Evolutionary conservation across 2,797 vertebrate genomes (phyloP), one percentile per base, ranked within the genome.

Genomic region (Liasis olivaceus): DNA sequence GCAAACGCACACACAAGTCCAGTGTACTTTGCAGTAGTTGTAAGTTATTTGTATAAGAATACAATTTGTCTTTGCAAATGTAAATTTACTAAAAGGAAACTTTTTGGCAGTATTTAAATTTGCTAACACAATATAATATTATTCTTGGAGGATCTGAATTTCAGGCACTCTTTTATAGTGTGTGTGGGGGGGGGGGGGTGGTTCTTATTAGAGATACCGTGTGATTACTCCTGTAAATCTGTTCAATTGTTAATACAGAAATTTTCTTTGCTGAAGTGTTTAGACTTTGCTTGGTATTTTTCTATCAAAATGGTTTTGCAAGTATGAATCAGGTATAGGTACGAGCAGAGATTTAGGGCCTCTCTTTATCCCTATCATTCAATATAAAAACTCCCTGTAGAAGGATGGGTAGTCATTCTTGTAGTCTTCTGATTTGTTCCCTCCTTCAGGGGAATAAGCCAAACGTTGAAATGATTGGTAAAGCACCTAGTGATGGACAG

Each of bases 231-330:
- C 92, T 97, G 97, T 97, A 96, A 93, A 95, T 96, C 92, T 0
- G 85, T 89, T 96, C 95, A 96, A 96, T 97, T 97, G 97, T 97
- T 97, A 98, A 98, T 98, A 98, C 96, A 98, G 95, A 97, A 91
- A 72, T 96, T 97, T 97, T 97, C 94, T 94, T 96, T 94, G 94
- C 94, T 92, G 91, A 84, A 97, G 62, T 91, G 31, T 13, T 2
- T 87, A 81, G 93, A 94, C 93, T 93, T 96, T 92, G 91, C 90
- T 96, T 60, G 28, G 81, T 96, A 87, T 95, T 31, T 93, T 96
- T 95, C 63, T 0, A 3, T 88, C 9, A 17, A 62, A 86, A 92
- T 92, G 93, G 90, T 92, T 94, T 63, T 0, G 2, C 88, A 88
- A 88, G 87, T n/a, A 22, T 47, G 81, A 90, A 81, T 20, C 47